These are phyloP conservation scores for Ectemnius lituratus DNA, from an alignment of 2,888 invertebrate species.

Conservation along the genomic window DNA sequence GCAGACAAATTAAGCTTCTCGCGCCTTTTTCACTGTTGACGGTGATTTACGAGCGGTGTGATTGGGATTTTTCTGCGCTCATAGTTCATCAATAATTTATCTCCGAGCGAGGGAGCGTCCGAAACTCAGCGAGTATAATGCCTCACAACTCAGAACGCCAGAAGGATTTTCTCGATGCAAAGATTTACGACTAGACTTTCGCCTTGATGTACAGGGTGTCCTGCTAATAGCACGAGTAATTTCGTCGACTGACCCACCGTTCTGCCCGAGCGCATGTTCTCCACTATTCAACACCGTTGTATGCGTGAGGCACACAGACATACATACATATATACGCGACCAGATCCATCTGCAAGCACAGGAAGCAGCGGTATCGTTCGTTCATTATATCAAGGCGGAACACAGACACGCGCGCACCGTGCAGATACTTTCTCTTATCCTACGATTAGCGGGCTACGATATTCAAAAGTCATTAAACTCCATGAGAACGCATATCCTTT, in stretches of 20 bases:
- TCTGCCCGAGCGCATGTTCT: constrained; percentile 1
- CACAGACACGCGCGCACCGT: constrained; percentile 4
- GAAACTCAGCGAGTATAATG: constrained; percentile 31
- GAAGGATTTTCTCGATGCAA: constrained; percentile 13
- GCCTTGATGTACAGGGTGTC: constrained; percentile 32
- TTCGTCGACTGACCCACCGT: constrained; percentile 10
- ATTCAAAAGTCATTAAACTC: constrained; percentile 57
- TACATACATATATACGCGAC: constrained; percentile 4
- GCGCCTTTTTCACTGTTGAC: constrained; percentile 3
- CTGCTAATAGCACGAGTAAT: constrained; percentile 5
- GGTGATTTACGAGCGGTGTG: constrained; percentile 47
- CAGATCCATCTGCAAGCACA: constrained; percentile 14
- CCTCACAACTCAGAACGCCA: not conserved
- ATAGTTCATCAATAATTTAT: constrained; percentile 52
- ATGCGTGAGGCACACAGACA: not conserved
- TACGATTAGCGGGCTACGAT: constrained; percentile 43
- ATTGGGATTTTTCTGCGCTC: constrained; percentile 20
- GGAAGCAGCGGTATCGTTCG: constrained; percentile 18
- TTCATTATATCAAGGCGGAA: constrained; percentile 35
- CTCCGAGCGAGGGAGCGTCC: constrained; percentile 13
- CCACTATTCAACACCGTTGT: too few species aligned
- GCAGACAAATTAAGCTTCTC: not conserved
- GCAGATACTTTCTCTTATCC: constrained; percentile 55
- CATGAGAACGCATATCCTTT: constrained; percentile 36
- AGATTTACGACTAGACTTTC: constrained; percentile 50